Percentiles rank a stretch among this genome's conserved stretches.
These are phyloP conservation scores for Condylostylus longicornis DNA, from an alignment of 1,140 invertebrate genomes.

Conservation along the genomic window DNA sequence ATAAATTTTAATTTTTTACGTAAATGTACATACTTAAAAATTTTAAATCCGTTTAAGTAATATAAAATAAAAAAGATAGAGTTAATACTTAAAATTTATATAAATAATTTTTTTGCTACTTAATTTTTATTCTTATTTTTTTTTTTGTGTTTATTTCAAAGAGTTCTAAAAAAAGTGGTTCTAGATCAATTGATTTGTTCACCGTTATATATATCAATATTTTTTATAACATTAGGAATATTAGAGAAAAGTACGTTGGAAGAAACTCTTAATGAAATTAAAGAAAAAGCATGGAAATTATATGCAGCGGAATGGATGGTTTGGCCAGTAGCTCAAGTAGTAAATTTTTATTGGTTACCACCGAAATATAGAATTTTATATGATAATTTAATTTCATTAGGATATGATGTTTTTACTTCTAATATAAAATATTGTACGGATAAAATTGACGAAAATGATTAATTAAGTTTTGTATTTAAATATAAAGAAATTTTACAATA, in stretches of 20 bases:
- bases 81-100: no score
- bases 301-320: constrained; percentile 68
- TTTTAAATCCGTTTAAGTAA: constrained; percentile 26
- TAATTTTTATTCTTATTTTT: no score
- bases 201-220: constrained; percentile 64
- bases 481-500: no score
- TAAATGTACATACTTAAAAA: no score
- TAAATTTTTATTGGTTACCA: constrained; percentile 81
- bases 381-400: constrained; percentile 78
- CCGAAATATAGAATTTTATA: constrained; percentile 73
- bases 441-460: no score
- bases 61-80: constrained; percentile 48
- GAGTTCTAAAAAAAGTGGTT: constrained; percentile 70
- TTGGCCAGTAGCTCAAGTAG: constrained; percentile 69
- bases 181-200: constrained; percentile 80
- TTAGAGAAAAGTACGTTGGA: constrained; percentile 47
- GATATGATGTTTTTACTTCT: constrained; percentile 85
- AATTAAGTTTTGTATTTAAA: no score
- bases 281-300: constrained; percentile 58
- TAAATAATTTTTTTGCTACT: no score
- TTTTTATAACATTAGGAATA: constrained; percentile 62
- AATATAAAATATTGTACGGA: constrained; percentile 85
- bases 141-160: constrained; percentile 44
- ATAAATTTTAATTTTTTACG: no score
- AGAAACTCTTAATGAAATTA: constrained; percentile 56